Evolutionary conservation across 1,140 invertebrate species (phyloP).

Genomic region (Coenobita brevimanus): DNA sequence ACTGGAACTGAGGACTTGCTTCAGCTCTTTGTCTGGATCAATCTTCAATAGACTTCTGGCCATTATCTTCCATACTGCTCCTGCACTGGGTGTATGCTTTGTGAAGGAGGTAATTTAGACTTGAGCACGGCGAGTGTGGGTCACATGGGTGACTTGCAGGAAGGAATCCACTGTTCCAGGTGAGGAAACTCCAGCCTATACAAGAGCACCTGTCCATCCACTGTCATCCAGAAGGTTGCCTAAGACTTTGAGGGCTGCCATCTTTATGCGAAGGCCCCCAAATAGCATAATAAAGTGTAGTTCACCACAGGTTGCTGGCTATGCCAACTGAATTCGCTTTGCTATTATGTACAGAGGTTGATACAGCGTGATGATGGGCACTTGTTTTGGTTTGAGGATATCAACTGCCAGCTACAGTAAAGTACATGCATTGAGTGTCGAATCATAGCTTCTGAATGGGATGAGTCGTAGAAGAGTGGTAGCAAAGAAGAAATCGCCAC

Average conservation of each 20-base stretch:
- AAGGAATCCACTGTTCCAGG: constrained; percentile 50
- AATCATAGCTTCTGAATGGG: not conserved
- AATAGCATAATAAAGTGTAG: constrained; percentile 24
- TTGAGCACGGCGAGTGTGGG: constrained; percentile 43
- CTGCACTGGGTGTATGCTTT: constrained; percentile 23
- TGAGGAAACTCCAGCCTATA: constrained; percentile 58
- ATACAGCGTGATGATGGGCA: constrained; percentile 30
- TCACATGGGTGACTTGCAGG: constrained; percentile 61
- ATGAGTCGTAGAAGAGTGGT: not conserved
- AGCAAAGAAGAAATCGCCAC: constrained; percentile 22
- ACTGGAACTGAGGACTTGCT: constrained; percentile 46
- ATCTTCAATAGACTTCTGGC: constrained; percentile 30
- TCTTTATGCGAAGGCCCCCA: constrained; percentile 19
- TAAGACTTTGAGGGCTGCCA: constrained; percentile 22
- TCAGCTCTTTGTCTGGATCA: constrained; percentile 26
- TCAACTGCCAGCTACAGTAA: constrained; percentile 12
- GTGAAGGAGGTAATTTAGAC: constrained; percentile 32
- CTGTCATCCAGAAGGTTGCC: constrained; percentile 34
- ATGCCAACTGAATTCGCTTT: constrained; percentile 29
- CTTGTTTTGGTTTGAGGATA: constrained; percentile 1
- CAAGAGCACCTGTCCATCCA: constrained; percentile 17
- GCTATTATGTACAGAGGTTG: constrained; percentile 22
- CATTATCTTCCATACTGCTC: constrained; percentile 5
- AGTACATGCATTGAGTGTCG: constrained; percentile 28
- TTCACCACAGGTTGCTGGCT: constrained; percentile 13